These are phyloP conservation scores for Pseudachorutes palmiensis DNA, from an alignment of 1,140 invertebrate genomes.

Conservation along the genomic window DNA sequence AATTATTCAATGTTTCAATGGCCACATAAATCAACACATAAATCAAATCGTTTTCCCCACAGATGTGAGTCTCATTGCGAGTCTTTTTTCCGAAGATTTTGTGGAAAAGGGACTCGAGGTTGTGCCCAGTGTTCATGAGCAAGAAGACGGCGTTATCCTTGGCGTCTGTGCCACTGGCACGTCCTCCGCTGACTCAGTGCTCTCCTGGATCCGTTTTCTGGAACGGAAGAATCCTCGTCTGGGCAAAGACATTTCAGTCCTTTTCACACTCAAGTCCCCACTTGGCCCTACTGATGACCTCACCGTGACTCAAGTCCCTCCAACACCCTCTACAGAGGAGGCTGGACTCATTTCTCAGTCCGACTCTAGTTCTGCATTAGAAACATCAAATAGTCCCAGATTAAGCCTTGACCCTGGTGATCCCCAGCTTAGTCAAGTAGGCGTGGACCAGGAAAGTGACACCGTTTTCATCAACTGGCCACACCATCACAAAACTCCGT, in stretches of 20 bases:
- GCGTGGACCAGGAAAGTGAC: conserved; percentile 26
- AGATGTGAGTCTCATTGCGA: conserved; percentile 53
- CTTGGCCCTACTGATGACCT: conserved; percentile 38
- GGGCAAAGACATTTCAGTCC: conserved; percentile 58
- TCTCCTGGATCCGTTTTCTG: conserved; percentile 85
- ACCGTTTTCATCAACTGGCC: conserved; percentile 36
- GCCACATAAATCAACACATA: neutral
- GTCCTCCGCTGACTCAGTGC: conserved; percentile 76
- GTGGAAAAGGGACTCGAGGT: conserved; percentile 36
- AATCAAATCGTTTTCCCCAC: conserved; percentile 40
- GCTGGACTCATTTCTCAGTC: neutral
- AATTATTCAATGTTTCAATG: neutral
- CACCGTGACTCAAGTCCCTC: neutral
- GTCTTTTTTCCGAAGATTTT: conserved; percentile 40
- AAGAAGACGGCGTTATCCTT: conserved; percentile 84
- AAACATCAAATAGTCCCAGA: neutral
- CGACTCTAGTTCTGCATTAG: neutral
- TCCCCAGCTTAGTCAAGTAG: conserved; percentile 31
- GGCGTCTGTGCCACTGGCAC: conserved; percentile 79
- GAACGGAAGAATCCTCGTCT: conserved; percentile 68
- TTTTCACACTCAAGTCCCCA: conserved; percentile 59
- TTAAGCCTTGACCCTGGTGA: conserved; percentile 25
- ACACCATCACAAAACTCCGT: conserved; percentile 17
- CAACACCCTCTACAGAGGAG: neutral
- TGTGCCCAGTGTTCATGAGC: conserved; percentile 70